Base-by-base conservation (phyloP, 1,140 invertebrate genomes). In the Notospermus geniculatus region DNA sequence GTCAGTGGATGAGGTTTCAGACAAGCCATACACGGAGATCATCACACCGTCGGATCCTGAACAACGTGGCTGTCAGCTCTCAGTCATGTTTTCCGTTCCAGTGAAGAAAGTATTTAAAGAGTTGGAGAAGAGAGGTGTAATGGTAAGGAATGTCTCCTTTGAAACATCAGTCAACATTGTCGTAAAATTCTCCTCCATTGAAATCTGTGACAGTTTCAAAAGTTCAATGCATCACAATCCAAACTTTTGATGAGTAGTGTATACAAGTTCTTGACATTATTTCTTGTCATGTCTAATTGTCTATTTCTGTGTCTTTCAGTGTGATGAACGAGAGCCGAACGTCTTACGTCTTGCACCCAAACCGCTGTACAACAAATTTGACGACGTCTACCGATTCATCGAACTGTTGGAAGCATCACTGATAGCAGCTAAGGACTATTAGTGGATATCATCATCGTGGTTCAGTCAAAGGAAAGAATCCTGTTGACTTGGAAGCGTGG, bases 291-390 rank as follows among this genome's bases (percentile, higher is more conserved):
- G n/a, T n/a, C n/a, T n/a, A n/a, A n/a, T n/a, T n/a, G n/a, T n/a
- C n/a, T 62, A 17, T 57, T 59, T 32, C 60, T 52, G 62, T 62
- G 54, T 64, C 27, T 75, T 70, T 53, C 67, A 87, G 85, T 83
- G 84, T 71, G 86, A 87, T 66, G 78, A 84, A 39, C 70, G 86
- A 32, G 74, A 79, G 27, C 85, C 85, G 0, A 77, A 78, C 60
- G 84, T 86, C 1, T 82, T 87, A 59, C 71, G 86, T 58, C 69
- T 86, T 0, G 75, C 85, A 1, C 84, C 86, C 0, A 80, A 68
- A 19, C 85, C 85, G 11, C 61, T 87, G 7, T 87, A 87, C 76
- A 86, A 85, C 67, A 81, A 81, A 23, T 87, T 84, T 71, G 65
- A 71, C 13, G 85, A 87, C 67, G 83, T 86, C 19, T 66, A 78